phyloP scores from a whole-genome alignment of 1,140 invertebrate genomes.

The Amphibalanus amphitrite region DNA sequence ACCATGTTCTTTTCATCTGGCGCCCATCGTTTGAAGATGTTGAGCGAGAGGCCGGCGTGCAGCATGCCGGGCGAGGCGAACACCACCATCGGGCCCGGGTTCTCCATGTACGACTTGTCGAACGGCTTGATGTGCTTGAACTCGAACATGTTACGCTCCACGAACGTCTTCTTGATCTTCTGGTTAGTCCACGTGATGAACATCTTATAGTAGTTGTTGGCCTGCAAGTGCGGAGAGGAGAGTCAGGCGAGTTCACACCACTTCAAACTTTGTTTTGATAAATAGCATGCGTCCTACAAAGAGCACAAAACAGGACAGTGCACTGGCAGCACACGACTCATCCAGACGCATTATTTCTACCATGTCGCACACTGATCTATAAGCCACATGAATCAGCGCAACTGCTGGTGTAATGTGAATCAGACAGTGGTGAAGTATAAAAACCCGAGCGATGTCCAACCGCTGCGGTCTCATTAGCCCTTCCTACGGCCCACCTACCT shows the following conservation, averaged over 20 bases:
- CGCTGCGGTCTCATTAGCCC: too few species aligned
- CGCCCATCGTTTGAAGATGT: constrained; percentile 99
- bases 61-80: constrained; percentile 99
- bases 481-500: too few species aligned
- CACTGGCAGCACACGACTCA: not conserved
- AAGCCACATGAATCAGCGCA: too few species aligned
- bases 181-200: constrained; percentile 99
- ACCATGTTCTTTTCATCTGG: constrained; percentile 96
- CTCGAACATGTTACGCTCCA: constrained; percentile 99
- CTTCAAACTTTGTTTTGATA: not conserved
- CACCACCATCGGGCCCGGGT: constrained; percentile 98
- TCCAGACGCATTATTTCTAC: too few species aligned
- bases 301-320: constrained; percentile 7
- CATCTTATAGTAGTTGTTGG: constrained; percentile 99
- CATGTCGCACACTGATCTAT: too few species aligned
- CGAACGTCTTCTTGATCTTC: constrained; percentile 98
- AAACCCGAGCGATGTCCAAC: too few species aligned
- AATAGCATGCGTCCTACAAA: not conserved
- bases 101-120: constrained; percentile 88
- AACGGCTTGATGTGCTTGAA: constrained; percentile 99
- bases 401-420: too few species aligned
- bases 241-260: not conserved
- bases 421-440: too few species aligned
- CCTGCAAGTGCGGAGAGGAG: constrained; percentile 27
- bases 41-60: constrained; percentile 90